Percentiles rank a stretch among this genome's conserved stretches.
Conservation (phyloP, 2,113 vertebrate genomes). For the Channa maculata region DNA sequence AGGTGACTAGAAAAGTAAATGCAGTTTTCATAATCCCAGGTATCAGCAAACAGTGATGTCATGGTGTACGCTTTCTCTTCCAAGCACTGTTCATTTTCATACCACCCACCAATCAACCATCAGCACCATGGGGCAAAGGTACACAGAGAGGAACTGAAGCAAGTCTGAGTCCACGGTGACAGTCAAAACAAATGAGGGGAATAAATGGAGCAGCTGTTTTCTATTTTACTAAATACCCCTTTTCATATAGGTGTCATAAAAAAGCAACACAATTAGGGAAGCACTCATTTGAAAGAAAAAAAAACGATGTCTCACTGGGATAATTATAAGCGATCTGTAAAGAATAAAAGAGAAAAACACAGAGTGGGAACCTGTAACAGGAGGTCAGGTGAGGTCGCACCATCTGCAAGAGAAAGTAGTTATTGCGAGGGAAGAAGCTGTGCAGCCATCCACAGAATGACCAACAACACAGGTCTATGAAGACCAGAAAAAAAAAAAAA, state of each 20-base stretch:
- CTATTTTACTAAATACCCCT: conserved; percentile 61
- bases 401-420: conserved; percentile 48
- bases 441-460: conserved; percentile 6
- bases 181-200: conserved; percentile 66
- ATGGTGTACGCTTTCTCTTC: conserved; percentile 31
- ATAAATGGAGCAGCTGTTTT: conserved; percentile 70
- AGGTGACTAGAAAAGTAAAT: conserved; percentile 15
- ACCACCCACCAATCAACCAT: conserved; percentile 49
- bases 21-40: conserved; percentile 15
- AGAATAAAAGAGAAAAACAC: conserved; percentile 38
- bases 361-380: conserved; percentile 44
- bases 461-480: conserved; percentile 3
- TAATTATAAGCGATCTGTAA: conserved; percentile 73
- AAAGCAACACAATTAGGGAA: conserved; percentile 69
- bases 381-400: conserved; percentile 49
- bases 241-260: conserved; percentile 62
- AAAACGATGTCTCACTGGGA: conserved; percentile 40
- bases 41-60: conserved; percentile 26
- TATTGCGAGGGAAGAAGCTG: conserved; percentile 15
- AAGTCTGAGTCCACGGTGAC: conserved; percentile 45
- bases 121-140: conserved; percentile 44
- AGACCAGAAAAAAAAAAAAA: not conserved
- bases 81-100: conserved; percentile 39
- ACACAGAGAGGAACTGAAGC: conserved; percentile 54
- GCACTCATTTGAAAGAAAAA: conserved; percentile 41